Evolutionary conservation across 2,113 vertebrate genomes (phyloP), one percentile per base, ranked within the genome.

Genomic region (Periophthalmodon schlosseri): DNA sequence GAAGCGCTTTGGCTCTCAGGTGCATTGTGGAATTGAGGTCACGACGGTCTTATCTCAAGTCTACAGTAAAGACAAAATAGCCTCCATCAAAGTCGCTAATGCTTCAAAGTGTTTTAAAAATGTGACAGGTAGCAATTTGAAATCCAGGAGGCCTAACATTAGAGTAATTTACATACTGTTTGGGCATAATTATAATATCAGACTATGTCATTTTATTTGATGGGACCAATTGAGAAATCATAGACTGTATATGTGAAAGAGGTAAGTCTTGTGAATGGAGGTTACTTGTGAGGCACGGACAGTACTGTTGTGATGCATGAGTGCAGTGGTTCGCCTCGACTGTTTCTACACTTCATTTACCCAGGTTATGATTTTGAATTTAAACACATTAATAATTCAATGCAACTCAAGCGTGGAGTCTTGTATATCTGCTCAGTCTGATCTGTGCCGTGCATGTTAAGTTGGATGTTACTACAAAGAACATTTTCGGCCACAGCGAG

Each of bases 311-410:
- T 4, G 20, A 44, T 39, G 63, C 66, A 23, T 47, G 66, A 68
- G 44, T 49, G 12, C 12, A 24, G n/a, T 3, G n/a, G 4, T 68
- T 15, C 39, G 66, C 66, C 66, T 68, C 23, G 24, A 24, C 21
- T 49, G 46, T 15, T 44, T 23, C 13, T 3, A 68, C 15, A 44
- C 44, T 68, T 68, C 44, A 49, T 68, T 68, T 68, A 68, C n/a
- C 7, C n/a, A 68, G 66, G 66, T 68, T 68, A 46, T 68, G 20
- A 49, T 49, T 68, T 68, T 49, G 66, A 46, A 49, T 68, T 68
- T 47, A 68, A 68, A 20, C 64, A 46, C 39, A 67, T 67, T 67
- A 67, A 47, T 24, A 47, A 46, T 68, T 47, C 44, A 68, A 6
- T 24, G 44, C 39, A 24, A 16, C 44, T 20, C 66, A 16, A 23